phyloP scores from a whole-genome alignment of 2,888 invertebrate genomes.

The Synanthedon myopaeformis region DNA sequence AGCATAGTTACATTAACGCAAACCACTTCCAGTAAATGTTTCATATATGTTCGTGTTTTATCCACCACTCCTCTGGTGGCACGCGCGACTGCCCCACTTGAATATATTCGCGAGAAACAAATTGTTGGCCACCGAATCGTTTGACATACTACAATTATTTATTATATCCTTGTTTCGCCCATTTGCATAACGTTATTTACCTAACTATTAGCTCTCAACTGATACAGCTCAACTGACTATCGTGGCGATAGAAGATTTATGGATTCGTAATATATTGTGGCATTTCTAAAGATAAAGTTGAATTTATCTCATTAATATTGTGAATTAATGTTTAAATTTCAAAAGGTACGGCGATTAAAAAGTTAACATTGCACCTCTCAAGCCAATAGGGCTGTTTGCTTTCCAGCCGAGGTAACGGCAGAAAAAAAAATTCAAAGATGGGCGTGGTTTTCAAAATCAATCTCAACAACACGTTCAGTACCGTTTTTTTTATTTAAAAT shows the following conservation, averaged over 20 bases:
- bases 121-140: slow-evolving; percentile 10
- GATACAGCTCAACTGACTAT: background rate
- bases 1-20: background rate
- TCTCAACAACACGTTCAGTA: too few relatives aligned
- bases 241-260: background rate
- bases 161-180: slow-evolving; percentile 9
- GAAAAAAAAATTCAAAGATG: too few relatives aligned
- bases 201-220: background rate
- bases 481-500: too few relatives aligned
- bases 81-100: slow-evolving; percentile 2
- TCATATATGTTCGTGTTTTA: background rate
- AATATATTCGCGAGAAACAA: slow-evolving; percentile 5
- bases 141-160: slow-evolving; percentile 14
- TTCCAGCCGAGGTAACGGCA: too few relatives aligned
- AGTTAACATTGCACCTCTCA: too few relatives aligned
- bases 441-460: too few relatives aligned
- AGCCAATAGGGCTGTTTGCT: too few relatives aligned
- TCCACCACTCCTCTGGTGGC: slow-evolving; percentile 5
- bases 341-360: too few relatives aligned
- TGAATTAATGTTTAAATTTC: too few relatives aligned
- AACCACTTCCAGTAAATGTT: background rate
- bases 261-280: background rate
- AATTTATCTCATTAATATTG: too few relatives aligned
- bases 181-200: background rate
- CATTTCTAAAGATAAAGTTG: background rate